Evolutionary conservation across 1,140 invertebrate species (phyloP).

Genomic region (Popillia japonica): DNA sequence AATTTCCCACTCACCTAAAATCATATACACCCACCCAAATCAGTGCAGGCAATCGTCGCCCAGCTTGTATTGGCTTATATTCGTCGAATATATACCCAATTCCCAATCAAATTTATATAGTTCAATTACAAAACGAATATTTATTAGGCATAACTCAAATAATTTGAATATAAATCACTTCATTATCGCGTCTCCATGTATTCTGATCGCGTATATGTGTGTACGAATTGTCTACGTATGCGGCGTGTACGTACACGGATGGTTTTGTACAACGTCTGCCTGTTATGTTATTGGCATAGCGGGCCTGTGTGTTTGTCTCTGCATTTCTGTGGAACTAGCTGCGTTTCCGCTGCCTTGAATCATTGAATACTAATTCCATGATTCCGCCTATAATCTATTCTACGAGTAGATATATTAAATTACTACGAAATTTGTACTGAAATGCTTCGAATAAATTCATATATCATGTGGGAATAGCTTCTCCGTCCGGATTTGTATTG

Average conservation of each 20-base stretch:
- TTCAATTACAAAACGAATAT: constrained; percentile 31
- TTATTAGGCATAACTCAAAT: constrained; percentile 29
- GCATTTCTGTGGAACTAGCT: no score
- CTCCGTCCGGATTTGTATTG: no score
- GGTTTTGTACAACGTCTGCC: neutral
- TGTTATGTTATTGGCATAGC: neutral
- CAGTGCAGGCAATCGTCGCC: neutral
- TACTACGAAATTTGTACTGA: neutral
- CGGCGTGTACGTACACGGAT: neutral
- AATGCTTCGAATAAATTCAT: neutral
- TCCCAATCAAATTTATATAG: constrained; percentile 33
- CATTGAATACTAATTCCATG: constrained; percentile 22
- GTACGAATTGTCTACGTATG: no score
- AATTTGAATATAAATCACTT: constrained; percentile 33
- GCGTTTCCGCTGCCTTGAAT: no score
- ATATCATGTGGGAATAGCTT: neutral
- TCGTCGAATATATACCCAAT: neutral
- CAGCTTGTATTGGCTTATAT: neutral
- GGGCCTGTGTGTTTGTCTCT: neutral
- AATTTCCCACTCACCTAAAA: constrained; percentile 7
- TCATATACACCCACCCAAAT: neutral
- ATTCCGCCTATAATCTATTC: constrained; percentile 2
- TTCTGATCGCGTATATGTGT: neutral
- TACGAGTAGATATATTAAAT: constrained; percentile 11
- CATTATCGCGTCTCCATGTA: constrained; percentile 7